These are phyloP conservation scores for Notarius quadriscutis DNA, from an alignment of 2,113 vertebrate species.

Conservation along the genomic window DNA sequence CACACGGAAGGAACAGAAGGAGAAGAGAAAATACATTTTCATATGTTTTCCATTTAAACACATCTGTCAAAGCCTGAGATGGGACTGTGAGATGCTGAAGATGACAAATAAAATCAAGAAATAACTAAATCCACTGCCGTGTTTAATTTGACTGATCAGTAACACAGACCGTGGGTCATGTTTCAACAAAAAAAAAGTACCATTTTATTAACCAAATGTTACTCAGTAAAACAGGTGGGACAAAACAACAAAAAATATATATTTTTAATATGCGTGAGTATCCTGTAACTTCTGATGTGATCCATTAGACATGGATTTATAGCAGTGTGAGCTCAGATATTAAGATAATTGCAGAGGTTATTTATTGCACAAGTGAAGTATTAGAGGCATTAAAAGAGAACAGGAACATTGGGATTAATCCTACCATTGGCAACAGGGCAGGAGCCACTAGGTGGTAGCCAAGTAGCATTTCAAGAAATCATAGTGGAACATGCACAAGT, in stretches of 20 bases:
- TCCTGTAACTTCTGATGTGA: background rate
- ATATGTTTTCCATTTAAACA: background rate
- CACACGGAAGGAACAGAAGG: background rate
- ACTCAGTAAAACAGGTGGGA: background rate
- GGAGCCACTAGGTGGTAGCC: constrained; percentile 23
- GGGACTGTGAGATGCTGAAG: background rate
- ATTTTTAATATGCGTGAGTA: background rate
- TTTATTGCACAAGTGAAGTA: constrained; percentile 18
- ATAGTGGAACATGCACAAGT: constrained; percentile 62
- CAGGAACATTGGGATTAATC: background rate
- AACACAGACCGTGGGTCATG: background rate
- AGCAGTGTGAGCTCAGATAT: constrained; percentile 9
- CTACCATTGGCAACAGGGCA: constrained; percentile 12
- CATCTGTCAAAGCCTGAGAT: background rate
- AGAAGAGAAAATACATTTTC: constrained; percentile 5
- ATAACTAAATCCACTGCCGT: background rate
- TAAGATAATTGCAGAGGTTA: constrained; percentile 32
- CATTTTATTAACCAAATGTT: background rate
- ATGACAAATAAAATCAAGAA: background rate
- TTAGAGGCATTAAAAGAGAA: constrained; percentile 19
- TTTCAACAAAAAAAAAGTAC: background rate
- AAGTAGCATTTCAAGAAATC: constrained; percentile 49
- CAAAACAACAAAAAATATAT: constrained; percentile 43
- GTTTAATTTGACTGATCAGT: background rate
- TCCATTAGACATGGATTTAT: background rate